Conservation (phyloP, 2,888 invertebrate species). For the Sipha maydis region DNA sequence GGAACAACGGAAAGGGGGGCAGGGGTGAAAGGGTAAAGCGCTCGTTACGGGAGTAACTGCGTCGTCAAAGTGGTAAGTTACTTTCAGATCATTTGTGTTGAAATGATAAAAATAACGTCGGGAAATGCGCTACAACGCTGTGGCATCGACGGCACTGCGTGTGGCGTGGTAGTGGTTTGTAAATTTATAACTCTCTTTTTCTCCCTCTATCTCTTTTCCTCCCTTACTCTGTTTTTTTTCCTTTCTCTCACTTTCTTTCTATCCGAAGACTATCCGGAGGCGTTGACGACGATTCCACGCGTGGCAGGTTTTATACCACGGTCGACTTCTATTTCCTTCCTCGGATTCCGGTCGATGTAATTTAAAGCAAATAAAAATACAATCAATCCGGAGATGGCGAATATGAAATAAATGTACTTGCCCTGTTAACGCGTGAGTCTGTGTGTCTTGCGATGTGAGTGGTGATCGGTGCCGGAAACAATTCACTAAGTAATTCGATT, state of each 20-base stretch:
- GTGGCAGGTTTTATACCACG: neutral
- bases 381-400: slow-evolving; percentile 45
- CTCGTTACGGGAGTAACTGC: slow-evolving; percentile 14
- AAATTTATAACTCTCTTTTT: slow-evolving; percentile 19
- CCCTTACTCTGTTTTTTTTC: neutral
- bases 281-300: neutral
- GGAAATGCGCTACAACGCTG: neutral
- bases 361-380: slow-evolving; percentile 50
- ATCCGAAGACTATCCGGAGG: neutral
- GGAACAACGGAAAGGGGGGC: too few species aligned
- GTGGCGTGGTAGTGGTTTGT: slow-evolving; percentile 12
- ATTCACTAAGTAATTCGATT: slow-evolving; percentile 42
- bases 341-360: slow-evolving; percentile 28
- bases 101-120: slow-evolving; percentile 37
- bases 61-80: slow-evolving; percentile 23
- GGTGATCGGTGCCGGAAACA: slow-evolving; percentile 9
- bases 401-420: neutral
- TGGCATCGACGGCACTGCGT: neutral
- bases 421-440: too few species aligned
- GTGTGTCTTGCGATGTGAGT: too few species aligned
- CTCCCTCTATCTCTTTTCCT: neutral
- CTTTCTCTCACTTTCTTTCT: neutral
- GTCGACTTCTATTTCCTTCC: slow-evolving; percentile 12
- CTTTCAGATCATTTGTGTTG: slow-evolving; percentile 43
- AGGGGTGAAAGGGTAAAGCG: neutral